Percentiles rank a stretch among this genome's conserved stretches.
phyloP scores from a whole-genome alignment of 2,888 invertebrate genomes.

The Artemia sinica region DNA sequence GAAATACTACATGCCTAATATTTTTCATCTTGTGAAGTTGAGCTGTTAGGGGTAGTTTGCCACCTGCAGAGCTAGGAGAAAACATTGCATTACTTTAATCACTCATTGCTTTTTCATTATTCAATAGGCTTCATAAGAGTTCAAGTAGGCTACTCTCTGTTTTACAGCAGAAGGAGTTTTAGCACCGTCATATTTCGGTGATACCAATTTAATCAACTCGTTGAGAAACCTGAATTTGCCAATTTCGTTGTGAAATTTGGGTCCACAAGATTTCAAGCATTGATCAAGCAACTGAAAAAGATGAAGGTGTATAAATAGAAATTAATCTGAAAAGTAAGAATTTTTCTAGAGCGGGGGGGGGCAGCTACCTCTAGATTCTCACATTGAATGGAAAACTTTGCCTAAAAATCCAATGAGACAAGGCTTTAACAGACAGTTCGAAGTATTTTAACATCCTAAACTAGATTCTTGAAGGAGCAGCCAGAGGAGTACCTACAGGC shows the following conservation, averaged over 20 bases:
- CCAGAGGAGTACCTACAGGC: no score
- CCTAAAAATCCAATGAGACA: no score
- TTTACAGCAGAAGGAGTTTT: slow-evolving; percentile 64
- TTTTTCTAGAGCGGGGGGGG: no score
- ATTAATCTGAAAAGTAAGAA: neutral
- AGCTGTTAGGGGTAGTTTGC: neutral
- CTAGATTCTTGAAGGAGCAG: no score
- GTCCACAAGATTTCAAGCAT: slow-evolving; percentile 70
- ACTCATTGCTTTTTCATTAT: slow-evolving; percentile 85
- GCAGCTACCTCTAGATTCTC: no score
- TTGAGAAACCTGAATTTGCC: slow-evolving; percentile 93
- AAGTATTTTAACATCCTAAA: no score
- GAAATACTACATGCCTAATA: no score
- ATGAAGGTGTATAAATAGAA: slow-evolving; percentile 47
- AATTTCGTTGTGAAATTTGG: slow-evolving; percentile 69
- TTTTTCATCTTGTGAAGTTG: no score
- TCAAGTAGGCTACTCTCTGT: slow-evolving; percentile 62
- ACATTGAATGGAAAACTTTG: no score
- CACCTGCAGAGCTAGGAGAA: no score
- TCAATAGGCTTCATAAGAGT: slow-evolving; percentile 75
- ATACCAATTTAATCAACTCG: slow-evolving; percentile 86
- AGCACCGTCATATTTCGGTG: slow-evolving; percentile 79
- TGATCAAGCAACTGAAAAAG: slow-evolving; percentile 53
- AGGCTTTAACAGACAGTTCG: no score
- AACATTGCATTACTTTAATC: slow-evolving; percentile 39